Percentiles rank a stretch among this genome's conserved stretches.
Evolutionary conservation across 1,140 invertebrate genomes (phyloP).

Genomic region (Plectrocnemia conspersa): DNA sequence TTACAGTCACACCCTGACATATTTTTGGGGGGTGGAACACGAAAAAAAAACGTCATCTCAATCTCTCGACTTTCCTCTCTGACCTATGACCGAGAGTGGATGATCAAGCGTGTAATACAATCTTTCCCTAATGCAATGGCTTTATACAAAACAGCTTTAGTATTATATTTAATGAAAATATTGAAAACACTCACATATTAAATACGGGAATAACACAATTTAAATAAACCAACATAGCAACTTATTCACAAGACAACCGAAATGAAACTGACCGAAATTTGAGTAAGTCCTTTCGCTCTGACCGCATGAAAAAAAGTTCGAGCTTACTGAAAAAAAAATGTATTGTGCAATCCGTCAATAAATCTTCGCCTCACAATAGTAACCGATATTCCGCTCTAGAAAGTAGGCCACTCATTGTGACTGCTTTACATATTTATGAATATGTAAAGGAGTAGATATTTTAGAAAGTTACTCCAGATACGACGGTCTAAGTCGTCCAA

Average conservation of each 20-base stretch:
- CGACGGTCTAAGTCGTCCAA: constrained; percentile 2
- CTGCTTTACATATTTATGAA: constrained; percentile 31
- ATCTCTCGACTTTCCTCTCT: not conserved
- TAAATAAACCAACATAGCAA: not conserved
- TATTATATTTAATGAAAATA: not conserved
- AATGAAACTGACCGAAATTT: not conserved
- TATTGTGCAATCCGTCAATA: constrained; percentile 25
- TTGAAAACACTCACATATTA: not conserved
- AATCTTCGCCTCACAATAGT: constrained; percentile 24
- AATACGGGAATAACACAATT: not conserved
- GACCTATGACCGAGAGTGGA: not conserved
- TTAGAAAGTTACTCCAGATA: constrained; percentile 26
- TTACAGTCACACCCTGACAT: not conserved
- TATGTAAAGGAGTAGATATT: constrained; percentile 11
- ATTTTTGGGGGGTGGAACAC: constrained; percentile 9
- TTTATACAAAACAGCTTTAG: too few species aligned
- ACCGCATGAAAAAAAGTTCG: too few species aligned
- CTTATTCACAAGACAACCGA: not conserved
- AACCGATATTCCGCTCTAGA: constrained; percentile 20
- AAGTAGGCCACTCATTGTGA: constrained; percentile 32
- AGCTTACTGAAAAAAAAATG: constrained; percentile 15
- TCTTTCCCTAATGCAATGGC: too few species aligned
- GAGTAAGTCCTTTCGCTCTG: not conserved
- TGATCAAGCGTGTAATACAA: not conserved
- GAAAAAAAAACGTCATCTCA: not conserved